Evolutionary conservation across 2,888 invertebrate species (phyloP).

Genomic region (Dryobotodes eremita): DNA sequence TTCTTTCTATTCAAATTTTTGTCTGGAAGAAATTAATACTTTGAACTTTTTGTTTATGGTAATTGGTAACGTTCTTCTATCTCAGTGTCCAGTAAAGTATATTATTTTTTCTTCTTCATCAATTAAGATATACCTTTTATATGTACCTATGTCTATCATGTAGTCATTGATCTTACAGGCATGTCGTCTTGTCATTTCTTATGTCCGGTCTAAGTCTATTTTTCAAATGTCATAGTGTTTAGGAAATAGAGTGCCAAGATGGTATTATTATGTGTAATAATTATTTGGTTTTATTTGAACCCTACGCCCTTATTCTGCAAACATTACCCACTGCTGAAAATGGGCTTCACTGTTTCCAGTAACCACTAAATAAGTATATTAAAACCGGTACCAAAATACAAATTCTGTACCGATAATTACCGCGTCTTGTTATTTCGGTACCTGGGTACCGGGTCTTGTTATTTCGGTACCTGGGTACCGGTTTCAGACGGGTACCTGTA

Average conservation of each 20-base stretch:
- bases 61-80: neutral
- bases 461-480: neutral
- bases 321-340: neutral
- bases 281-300: conserved; percentile 16
- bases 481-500: neutral
- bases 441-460: neutral
- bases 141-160: neutral
- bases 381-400: neutral
- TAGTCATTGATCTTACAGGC: neutral
- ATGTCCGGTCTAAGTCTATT: neutral
- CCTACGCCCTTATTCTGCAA: too few species aligned
- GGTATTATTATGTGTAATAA: conserved; percentile 2
- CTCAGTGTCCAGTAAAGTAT: neutral
- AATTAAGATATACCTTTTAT: neutral
- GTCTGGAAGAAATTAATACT: neutral
- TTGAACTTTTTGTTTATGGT: neutral
- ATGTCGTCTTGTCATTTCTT: neutral
- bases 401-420: neutral
- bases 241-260: conserved; percentile 6
- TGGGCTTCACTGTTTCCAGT: neutral
- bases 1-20: neutral
- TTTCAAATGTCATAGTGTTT: conserved; percentile 14
- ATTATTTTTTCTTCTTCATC: neutral
- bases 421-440: neutral
- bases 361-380: neutral